Evolutionary conservation across 2,113 vertebrate genomes (phyloP).

Genomic region (Antechinus flavipes): DNA sequence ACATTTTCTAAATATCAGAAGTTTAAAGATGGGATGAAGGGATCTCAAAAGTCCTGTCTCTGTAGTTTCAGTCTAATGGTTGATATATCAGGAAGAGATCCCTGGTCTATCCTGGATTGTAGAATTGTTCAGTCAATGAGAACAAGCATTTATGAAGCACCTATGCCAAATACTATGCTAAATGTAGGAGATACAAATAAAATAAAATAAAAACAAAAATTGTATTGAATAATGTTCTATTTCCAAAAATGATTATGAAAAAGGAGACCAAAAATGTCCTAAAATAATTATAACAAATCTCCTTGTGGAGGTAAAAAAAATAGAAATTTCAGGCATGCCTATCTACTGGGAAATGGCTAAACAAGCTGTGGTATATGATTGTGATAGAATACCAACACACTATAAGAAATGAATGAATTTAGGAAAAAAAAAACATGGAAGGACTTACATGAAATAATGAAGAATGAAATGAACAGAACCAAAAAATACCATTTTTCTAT

Average conservation of each 20-base stretch:
- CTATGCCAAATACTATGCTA: background rate
- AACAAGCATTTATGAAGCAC: background rate
- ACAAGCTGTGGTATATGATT: background rate
- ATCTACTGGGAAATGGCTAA: background rate
- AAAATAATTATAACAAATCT: background rate
- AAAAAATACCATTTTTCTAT: background rate
- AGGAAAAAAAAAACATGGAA: background rate
- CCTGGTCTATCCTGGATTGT: background rate
- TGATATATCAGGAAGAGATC: background rate
- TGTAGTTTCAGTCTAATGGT: background rate
- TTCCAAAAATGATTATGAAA: background rate
- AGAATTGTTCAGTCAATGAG: background rate
- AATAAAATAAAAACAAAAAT: background rate
- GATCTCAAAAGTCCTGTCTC: background rate
- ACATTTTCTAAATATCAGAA: background rate
- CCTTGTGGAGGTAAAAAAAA: background rate
- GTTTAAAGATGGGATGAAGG: background rate
- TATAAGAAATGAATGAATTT: background rate
- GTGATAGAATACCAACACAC: too few species aligned
- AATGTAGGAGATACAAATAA: background rate
- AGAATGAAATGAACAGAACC: background rate
- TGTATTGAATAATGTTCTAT: background rate
- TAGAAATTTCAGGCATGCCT: background rate
- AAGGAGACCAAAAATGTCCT: background rate
- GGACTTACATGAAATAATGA: background rate